Evolutionary conservation across 2,888 invertebrate species (phyloP).

Genomic region (Chromoteleia sp.): DNA sequence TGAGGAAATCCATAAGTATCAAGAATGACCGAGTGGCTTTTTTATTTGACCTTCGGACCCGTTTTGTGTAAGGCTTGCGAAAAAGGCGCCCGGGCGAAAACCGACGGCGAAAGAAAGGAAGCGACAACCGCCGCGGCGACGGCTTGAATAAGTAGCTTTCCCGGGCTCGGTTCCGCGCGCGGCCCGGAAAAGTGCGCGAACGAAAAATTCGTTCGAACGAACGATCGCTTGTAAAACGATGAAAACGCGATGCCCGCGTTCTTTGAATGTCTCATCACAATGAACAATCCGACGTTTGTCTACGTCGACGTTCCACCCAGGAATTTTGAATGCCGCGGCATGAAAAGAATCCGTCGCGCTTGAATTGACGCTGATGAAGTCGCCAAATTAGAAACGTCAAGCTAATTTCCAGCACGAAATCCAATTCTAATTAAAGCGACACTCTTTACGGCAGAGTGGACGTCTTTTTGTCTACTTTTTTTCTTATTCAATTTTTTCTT

Average conservation of each 20-base stretch:
- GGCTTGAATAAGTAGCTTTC: constrained; percentile 71
- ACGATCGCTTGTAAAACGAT: constrained; percentile 40
- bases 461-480: background rate
- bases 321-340: constrained; percentile 12
- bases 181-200: no score
- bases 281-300: constrained; percentile 23
- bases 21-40: constrained; percentile 13
- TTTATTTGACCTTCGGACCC: background rate
- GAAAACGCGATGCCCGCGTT: constrained; percentile 22
- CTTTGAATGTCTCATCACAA: constrained; percentile 38
- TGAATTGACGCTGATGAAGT: constrained; percentile 33
- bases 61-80: constrained; percentile 39
- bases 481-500: background rate
- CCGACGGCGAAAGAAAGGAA: constrained; percentile 50
- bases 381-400: constrained; percentile 33
- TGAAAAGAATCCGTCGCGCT: constrained; percentile 29
- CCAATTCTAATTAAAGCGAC: constrained; percentile 20
- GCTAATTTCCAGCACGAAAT: constrained; percentile 27
- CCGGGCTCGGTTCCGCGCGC: constrained; percentile 37
- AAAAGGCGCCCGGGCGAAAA: constrained; percentile 13
- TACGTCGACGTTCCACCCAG: constrained; percentile 11
- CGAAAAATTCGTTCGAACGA: constrained; percentile 30
- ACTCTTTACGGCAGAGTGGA: background rate
- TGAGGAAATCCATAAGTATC: constrained; percentile 22
- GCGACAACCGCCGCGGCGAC: constrained; percentile 41